Evolutionary conservation across 2,797 vertebrate species (phyloP).

Genomic region (Pseudochirops cupreus): DNA sequence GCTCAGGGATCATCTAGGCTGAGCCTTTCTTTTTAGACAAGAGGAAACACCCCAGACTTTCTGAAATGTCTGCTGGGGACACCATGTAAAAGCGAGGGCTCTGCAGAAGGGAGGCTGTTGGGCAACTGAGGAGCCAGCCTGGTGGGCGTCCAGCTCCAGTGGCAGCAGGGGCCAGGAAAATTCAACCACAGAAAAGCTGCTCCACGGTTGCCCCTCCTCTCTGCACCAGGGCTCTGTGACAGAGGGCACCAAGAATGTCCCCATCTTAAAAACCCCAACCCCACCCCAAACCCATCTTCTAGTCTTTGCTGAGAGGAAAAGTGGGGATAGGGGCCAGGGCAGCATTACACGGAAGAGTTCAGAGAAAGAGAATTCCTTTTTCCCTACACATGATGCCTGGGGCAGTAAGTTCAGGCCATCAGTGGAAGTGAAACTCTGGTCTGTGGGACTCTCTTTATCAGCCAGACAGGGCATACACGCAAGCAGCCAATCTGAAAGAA

Average conservation of each 20-base stretch:
- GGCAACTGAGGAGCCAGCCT: background rate
- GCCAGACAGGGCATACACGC: constrained; percentile 79
- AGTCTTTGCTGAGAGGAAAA: constrained; percentile 57
- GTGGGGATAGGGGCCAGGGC: constrained; percentile 43
- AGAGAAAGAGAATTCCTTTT: constrained; percentile 66
- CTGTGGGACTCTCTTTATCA: constrained; percentile 77
- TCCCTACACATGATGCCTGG: constrained; percentile 66
- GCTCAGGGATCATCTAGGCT: background rate
- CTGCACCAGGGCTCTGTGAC: background rate
- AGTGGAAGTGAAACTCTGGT: constrained; percentile 85
- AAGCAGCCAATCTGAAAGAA: constrained; percentile 82
- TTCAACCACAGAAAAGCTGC: background rate
- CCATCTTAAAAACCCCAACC: background rate
- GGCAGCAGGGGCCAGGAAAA: background rate
- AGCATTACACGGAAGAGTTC: background rate
- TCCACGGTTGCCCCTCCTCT: background rate
- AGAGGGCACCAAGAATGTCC: background rate
- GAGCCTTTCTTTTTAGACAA: background rate
- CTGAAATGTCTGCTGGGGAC: background rate
- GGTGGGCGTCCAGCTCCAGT: background rate
- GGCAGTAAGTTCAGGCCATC: constrained; percentile 46
- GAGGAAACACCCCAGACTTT: background rate
- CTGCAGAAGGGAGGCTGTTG: background rate
- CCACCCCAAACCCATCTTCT: constrained; percentile 37
- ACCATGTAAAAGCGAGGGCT: background rate